Evolutionary conservation across 2,888 invertebrate species (phyloP).

Genomic region (Keiferia lycopersicella): DNA sequence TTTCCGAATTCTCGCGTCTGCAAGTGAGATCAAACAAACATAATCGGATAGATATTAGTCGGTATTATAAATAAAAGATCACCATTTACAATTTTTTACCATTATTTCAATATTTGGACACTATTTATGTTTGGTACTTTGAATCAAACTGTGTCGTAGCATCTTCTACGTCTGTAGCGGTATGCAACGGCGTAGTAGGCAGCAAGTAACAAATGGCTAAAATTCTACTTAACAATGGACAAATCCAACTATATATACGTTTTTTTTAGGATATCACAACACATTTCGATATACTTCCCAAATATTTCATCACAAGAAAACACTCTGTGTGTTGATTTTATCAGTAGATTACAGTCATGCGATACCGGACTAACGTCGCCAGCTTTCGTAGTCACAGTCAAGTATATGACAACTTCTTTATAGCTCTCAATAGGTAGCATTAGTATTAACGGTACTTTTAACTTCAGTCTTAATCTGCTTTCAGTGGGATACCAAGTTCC

Average conservation of each 20-base stretch:
- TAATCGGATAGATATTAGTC: no score
- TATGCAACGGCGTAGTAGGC: background rate
- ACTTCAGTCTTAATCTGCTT: conserved; percentile 1
- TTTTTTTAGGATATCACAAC: no score
- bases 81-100: no score
- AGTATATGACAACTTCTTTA: conserved; percentile 21
- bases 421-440: background rate
- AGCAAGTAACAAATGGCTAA: background rate
- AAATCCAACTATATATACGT: no score
- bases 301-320: background rate
- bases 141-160: no score
- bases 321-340: conserved; percentile 17
- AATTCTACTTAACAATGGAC: background rate
- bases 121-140: no score
- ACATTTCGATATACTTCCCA: background rate
- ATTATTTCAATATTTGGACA: no score
- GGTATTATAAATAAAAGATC: no score
- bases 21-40: no score
- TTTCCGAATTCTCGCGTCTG: background rate
- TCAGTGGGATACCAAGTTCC: background rate
- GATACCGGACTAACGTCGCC: background rate
- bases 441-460: background rate
- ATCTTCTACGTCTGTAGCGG: background rate
- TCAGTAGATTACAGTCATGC: conserved; percentile 10
- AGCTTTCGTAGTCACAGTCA: conserved; percentile 8